phyloP scores from a whole-genome alignment of 1,140 invertebrate species.

The Drosophila orena region DNA sequence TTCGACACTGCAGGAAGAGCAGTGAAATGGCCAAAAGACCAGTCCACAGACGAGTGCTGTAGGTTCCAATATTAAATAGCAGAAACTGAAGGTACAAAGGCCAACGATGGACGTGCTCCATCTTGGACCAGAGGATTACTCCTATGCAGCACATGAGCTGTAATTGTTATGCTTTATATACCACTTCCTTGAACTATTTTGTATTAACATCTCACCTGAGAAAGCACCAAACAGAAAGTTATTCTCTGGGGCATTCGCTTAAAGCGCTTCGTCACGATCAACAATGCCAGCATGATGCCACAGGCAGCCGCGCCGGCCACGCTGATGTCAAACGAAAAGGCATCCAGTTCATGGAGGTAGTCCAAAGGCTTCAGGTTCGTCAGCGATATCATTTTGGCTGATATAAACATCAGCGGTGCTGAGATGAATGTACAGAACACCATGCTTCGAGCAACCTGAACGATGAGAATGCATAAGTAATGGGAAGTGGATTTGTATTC shows the following conservation, averaged over 20 bases:
- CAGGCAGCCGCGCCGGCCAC: conserved; percentile 90
- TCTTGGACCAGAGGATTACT: conserved; percentile 89
- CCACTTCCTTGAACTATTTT: fast-evolving
- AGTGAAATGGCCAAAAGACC: conserved; percentile 92
- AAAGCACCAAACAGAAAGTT: conserved; percentile 91
- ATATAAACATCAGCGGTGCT: conserved; percentile 97
- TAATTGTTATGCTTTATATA: conserved; percentile 18
- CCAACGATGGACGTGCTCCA: conserved; percentile 85
- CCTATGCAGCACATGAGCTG: conserved; percentile 88
- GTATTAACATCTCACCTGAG: conserved; percentile 87
- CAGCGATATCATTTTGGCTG: conserved; percentile 95
- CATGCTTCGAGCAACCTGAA: conserved; percentile 94
- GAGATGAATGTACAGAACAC: conserved; percentile 97
- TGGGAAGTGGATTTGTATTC: not conserved
- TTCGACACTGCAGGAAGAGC: conserved; percentile 92
- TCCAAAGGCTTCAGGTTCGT: conserved; percentile 88
- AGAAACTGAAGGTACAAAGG: conserved; percentile 90
- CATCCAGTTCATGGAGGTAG: conserved; percentile 91
- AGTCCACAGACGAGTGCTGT: conserved; percentile 93
- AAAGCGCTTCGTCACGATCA: conserved; percentile 91
- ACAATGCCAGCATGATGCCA: conserved; percentile 92
- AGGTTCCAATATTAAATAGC: conserved; percentile 90
- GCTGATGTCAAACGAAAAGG: conserved; percentile 93
- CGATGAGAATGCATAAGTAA: conserved; percentile 44
- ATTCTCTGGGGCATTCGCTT: conserved; percentile 93